These are phyloP conservation scores for Drosophila rhopaloa DNA, from an alignment of 1,140 invertebrate genomes.

Conservation along the genomic window DNA sequence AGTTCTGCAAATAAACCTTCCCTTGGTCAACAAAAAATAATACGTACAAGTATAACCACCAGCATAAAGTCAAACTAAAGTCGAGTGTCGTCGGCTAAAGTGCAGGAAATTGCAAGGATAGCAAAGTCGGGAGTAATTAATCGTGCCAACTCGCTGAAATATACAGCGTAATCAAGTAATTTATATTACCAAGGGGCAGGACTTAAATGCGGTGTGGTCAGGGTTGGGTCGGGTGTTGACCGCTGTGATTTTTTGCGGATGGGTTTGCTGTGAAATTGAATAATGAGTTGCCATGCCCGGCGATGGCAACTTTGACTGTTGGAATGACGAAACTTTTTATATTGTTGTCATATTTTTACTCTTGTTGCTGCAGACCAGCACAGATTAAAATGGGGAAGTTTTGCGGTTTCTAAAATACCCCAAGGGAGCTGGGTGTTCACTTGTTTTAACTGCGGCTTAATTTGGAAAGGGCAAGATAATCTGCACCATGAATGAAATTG, in stretches of 20 bases:
- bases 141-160: slow-evolving; percentile 67
- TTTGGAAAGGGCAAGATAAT: neutral
- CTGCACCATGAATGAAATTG: slow-evolving; percentile 16
- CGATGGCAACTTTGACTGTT: slow-evolving; percentile 56
- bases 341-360: slow-evolving; percentile 62
- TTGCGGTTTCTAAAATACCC: slow-evolving; percentile 41
- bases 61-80: slow-evolving; percentile 40
- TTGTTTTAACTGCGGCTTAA: slow-evolving; percentile 4
- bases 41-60: slow-evolving; percentile 38
- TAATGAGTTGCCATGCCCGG: slow-evolving; percentile 70
- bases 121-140: slow-evolving; percentile 65
- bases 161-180: slow-evolving; percentile 76
- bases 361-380: slow-evolving; percentile 37
- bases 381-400: slow-evolving; percentile 58
- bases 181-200: slow-evolving; percentile 55
- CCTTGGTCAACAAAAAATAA: slow-evolving; percentile 69
- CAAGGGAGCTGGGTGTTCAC: neutral
- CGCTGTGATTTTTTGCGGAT: slow-evolving; percentile 63
- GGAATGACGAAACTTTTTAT: slow-evolving; percentile 69
- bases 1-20: slow-evolving; percentile 85
- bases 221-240: slow-evolving; percentile 51
- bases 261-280: slow-evolving; percentile 75
- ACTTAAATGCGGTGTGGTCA: slow-evolving; percentile 16
- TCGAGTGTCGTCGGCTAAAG: slow-evolving; percentile 52
- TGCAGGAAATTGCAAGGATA: slow-evolving; percentile 75